Evolutionary conservation across 2,797 vertebrate species (phyloP).

Genomic region (Diceros bicornis): DNA sequence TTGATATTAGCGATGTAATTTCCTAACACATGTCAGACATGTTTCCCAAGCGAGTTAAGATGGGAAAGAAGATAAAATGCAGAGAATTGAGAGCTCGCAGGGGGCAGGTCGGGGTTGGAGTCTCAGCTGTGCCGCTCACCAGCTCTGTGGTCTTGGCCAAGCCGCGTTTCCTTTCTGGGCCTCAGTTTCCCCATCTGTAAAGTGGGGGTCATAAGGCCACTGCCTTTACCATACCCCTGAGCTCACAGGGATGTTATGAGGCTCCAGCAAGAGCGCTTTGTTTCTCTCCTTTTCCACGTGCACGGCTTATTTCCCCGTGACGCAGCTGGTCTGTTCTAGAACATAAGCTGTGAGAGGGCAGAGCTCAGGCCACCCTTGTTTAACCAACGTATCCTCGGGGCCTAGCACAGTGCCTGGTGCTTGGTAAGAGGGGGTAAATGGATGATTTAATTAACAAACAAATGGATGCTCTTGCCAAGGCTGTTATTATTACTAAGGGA

Average conservation of each 20-base stretch:
- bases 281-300: not conserved
- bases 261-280: not conserved
- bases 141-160: not conserved
- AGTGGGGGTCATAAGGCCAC: not conserved
- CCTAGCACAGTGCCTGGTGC: not conserved
- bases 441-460: not conserved
- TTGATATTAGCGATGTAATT: slow-evolving; percentile 4
- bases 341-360: no score
- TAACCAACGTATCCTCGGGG: not conserved
- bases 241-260: not conserved
- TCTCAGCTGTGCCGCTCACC: accelerated
- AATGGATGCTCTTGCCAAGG: not conserved
- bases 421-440: accelerated
- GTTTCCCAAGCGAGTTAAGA: not conserved
- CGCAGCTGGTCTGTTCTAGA: not conserved
- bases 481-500: not conserved
- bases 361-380: not conserved
- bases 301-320: not conserved
- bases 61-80: not conserved
- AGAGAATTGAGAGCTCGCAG: not conserved
- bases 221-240: not conserved
- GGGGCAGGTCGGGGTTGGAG: not conserved
- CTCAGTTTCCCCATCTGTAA: not conserved
- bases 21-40: not conserved
- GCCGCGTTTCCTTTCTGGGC: not conserved